phyloP scores from a whole-genome alignment of 2,888 invertebrate species.

The Phaonia tiefii region DNA sequence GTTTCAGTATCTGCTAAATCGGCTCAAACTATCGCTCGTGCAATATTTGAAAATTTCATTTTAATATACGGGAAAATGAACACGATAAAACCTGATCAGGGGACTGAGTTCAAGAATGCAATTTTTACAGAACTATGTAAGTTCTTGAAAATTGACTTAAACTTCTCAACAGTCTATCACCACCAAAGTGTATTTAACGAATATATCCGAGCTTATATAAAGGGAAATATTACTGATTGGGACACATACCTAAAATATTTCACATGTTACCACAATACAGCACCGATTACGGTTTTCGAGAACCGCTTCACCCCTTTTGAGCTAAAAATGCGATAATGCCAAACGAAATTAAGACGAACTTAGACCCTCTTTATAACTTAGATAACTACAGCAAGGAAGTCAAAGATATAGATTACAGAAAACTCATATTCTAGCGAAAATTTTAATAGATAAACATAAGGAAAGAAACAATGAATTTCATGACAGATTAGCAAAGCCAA shows the following conservation, averaged over 20 bases:
- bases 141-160: not conserved
- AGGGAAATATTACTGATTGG: too few species aligned
- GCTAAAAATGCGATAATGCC: too few species aligned
- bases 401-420: not conserved
- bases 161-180: not conserved
- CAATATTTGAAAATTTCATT: slow-evolving; percentile 16
- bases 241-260: too few species aligned
- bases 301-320: slow-evolving; percentile 33
- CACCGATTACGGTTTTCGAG: slow-evolving; percentile 12
- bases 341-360: too few species aligned
- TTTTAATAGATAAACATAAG: not conserved
- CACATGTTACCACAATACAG: not conserved
- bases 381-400: not conserved
- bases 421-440: not conserved
- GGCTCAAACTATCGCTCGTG: not conserved
- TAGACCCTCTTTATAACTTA: not conserved
- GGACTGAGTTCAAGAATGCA: slow-evolving; percentile 10
- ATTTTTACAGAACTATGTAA: not conserved
- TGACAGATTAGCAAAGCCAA: too few species aligned
- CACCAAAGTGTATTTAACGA: not conserved
- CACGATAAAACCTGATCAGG: not conserved
- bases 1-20: slow-evolving; percentile 15
- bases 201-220: not conserved
- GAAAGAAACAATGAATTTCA: not conserved
- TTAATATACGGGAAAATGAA: slow-evolving; percentile 27